Evolutionary conservation across 2,888 invertebrate species (phyloP).

Genomic region (Nemoura dubitans): DNA sequence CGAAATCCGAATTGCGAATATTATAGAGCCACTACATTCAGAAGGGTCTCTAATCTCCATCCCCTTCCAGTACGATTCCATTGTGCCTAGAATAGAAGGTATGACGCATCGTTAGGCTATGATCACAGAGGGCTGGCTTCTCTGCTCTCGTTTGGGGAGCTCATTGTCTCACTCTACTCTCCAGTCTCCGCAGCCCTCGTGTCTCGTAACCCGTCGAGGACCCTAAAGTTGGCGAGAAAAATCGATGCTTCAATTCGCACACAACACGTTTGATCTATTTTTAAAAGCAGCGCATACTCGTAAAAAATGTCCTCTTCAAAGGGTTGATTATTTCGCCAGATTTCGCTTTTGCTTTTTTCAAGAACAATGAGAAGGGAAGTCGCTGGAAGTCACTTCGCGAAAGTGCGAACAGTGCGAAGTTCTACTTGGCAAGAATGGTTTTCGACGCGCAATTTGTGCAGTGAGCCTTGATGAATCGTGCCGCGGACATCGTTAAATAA

Average conservation of each 20-base stretch:
- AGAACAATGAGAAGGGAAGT: not conserved
- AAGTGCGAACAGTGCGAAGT: not conserved
- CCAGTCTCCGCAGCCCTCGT: not conserved
- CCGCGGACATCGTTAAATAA: not conserved
- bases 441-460: not conserved
- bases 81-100: not conserved
- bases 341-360: not conserved
- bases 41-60: too few species aligned
- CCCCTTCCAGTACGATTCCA: not conserved
- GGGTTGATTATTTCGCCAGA: not conserved
- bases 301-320: not conserved
- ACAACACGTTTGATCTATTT: not conserved
- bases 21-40: too few species aligned
- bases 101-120: not conserved
- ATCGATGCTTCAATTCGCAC: not conserved
- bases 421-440: not conserved
- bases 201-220: not conserved
- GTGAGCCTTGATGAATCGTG: not conserved
- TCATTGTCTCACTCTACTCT: not conserved
- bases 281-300: not conserved
- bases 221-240: not conserved
- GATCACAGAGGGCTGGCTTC: constrained; percentile 2
- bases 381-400: not conserved
- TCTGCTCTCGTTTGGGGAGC: not conserved
- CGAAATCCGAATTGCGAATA: too few species aligned